Conservation (phyloP, 1,140 invertebrate genomes). For the Reticulitermes speratus region DNA sequence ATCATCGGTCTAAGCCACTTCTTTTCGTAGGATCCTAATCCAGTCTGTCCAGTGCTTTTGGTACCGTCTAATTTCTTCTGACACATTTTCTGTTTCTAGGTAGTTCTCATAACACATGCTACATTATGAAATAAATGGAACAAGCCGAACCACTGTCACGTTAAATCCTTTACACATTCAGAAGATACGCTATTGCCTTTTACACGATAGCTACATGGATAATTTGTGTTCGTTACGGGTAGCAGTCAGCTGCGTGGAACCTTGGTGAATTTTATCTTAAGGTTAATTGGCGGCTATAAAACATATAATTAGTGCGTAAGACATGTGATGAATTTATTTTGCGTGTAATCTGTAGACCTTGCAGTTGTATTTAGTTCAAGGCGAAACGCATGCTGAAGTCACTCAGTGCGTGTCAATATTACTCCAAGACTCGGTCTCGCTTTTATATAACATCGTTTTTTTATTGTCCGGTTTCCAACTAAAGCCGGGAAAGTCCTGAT, state of each 20-base stretch:
- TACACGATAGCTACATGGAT: neutral
- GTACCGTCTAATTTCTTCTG: too few species aligned
- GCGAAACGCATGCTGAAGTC: neutral
- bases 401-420: neutral
- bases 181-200: neutral
- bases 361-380: neutral
- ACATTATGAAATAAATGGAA: too few species aligned
- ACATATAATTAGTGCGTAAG: neutral
- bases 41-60: too few species aligned
- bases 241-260: neutral
- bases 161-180: too few species aligned
- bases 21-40: too few species aligned
- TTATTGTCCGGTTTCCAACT: too few species aligned
- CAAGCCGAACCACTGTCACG: too few species aligned
- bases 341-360: neutral
- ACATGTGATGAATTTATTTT: neutral
- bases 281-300: conserved; percentile 10
- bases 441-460: too few species aligned
- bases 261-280: conserved; percentile 8
- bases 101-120: too few species aligned
- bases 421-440: neutral
- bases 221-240: neutral
- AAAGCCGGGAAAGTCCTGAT: too few species aligned
- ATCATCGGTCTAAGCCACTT: too few species aligned
- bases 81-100: too few species aligned